Percentiles rank a stretch among this genome's conserved stretches.
These are phyloP conservation scores for Andrena fulva DNA, from an alignment of 2,888 invertebrate species.

Conservation along the genomic window DNA sequence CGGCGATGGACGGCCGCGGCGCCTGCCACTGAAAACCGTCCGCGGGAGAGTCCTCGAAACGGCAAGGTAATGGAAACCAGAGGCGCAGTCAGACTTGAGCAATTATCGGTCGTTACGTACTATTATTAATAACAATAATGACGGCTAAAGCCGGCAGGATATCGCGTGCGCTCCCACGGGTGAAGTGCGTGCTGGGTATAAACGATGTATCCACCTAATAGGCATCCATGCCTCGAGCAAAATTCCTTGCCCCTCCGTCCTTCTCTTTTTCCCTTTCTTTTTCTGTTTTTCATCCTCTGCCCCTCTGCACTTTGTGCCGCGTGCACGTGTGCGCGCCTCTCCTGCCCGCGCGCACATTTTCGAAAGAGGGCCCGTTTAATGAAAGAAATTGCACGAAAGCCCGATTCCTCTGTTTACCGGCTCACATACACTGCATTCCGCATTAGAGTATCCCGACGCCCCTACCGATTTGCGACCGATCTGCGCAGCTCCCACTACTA, in stretches of 20 bases:
- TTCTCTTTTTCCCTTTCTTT: conserved; percentile 16
- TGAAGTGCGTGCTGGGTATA: conserved; percentile 83
- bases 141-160: conserved; percentile 75
- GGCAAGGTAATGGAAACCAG: conserved; percentile 79
- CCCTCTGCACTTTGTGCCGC: conserved; percentile 50
- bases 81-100: conserved; percentile 83
- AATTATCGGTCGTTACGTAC: conserved; percentile 84
- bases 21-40: neutral
- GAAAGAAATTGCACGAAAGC: conserved; percentile 72
- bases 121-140: conserved; percentile 84
- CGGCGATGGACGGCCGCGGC: neutral
- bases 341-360: conserved; percentile 49
- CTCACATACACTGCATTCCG: neutral
- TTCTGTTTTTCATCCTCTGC: conserved; percentile 18
- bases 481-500: no score
- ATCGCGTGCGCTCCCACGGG: conserved; percentile 85
- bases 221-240: conserved; percentile 83
- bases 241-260: conserved; percentile 73
- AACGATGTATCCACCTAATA: conserved; percentile 83
- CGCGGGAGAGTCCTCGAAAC: conserved; percentile 25
- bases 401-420: conserved; percentile 21
- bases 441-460: no score
- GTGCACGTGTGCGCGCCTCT: conserved; percentile 21
- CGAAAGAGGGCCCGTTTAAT: conserved; percentile 60
- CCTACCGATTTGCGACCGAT: no score